phyloP scores from a whole-genome alignment of 2,888 invertebrate genomes.

The Drosophila neutralis region DNA sequence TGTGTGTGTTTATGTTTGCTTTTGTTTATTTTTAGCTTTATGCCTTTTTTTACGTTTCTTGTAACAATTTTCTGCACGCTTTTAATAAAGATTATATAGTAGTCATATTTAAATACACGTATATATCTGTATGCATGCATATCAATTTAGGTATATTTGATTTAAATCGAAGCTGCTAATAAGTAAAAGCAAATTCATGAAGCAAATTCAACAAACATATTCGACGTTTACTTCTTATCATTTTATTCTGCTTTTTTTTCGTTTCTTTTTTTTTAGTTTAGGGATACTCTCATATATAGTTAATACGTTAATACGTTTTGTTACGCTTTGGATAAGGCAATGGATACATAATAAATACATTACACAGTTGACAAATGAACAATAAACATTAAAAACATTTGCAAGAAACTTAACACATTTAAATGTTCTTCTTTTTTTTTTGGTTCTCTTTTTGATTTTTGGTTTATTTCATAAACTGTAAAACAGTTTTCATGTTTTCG shows the following conservation, averaged over 20 bases:
- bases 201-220: constrained; percentile 75
- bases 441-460: constrained; percentile 11
- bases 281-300: constrained; percentile 51
- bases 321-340: constrained; percentile 69
- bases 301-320: constrained; percentile 34
- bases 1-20: constrained; percentile 12
- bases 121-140: constrained; percentile 34
- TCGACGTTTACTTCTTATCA: constrained; percentile 30
- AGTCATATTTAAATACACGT: constrained; percentile 50
- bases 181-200: constrained; percentile 70
- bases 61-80: constrained; percentile 45
- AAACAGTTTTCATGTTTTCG: not conserved
- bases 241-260: constrained; percentile 9
- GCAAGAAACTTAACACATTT: constrained; percentile 38
- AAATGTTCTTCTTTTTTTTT: constrained; percentile 4
- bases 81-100: constrained; percentile 76
- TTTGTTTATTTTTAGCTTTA: constrained; percentile 9
- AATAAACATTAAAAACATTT: constrained; percentile 36
- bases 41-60: constrained; percentile 13
- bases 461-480: constrained; percentile 1
- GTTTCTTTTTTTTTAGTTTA: constrained; percentile 4
- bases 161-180: constrained; percentile 78
- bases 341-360: constrained; percentile 52
- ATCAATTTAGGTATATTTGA: constrained; percentile 69
- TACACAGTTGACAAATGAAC: constrained; percentile 38